Conservation (phyloP, 2,888 invertebrate species). For the Stomorhina lunata region DNA sequence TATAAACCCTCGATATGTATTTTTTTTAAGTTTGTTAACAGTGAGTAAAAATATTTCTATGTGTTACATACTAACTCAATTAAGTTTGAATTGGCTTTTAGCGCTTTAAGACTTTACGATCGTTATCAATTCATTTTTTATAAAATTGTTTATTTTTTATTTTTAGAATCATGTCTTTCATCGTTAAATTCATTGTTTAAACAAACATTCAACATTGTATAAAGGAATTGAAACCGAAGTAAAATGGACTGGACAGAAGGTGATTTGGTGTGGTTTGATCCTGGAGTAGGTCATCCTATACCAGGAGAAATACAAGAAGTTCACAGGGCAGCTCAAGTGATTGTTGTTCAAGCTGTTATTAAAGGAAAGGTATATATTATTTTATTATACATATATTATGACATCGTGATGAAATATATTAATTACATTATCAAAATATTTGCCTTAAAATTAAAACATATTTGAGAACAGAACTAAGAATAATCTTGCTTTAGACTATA, state of each 20-base stretch:
- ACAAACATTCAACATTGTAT: slow-evolving; percentile 5
- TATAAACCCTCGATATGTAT: too few species aligned
- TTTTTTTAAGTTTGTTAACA: too few species aligned
- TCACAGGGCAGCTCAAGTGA: slow-evolving; percentile 93
- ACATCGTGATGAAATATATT: too few species aligned
- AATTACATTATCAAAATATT: too few species aligned
- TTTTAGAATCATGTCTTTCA: slow-evolving; percentile 61
- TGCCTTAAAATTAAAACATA: too few species aligned
- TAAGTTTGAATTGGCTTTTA: slow-evolving; percentile 45
- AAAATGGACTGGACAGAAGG: slow-evolving; percentile 86
- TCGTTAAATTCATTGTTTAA: slow-evolving; percentile 34
- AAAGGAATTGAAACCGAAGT: neutral
- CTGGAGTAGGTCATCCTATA: slow-evolving; percentile 92
- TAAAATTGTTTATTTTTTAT: neutral
- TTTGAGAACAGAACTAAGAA: too few species aligned
- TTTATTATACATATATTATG: too few species aligned
- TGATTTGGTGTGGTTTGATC: slow-evolving; percentile 96
- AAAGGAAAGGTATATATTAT: slow-evolving; percentile 87
- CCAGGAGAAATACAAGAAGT: slow-evolving; percentile 95
- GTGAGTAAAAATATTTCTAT: too few species aligned
- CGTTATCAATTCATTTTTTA: neutral
- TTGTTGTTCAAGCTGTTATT: slow-evolving; percentile 93
- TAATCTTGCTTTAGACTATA: too few species aligned
- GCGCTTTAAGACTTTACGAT: slow-evolving; percentile 5
- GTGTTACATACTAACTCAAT: too few species aligned